phyloP scores from a whole-genome alignment of 2,888 invertebrate genomes.

The Steinernema carpocapsae region DNA sequence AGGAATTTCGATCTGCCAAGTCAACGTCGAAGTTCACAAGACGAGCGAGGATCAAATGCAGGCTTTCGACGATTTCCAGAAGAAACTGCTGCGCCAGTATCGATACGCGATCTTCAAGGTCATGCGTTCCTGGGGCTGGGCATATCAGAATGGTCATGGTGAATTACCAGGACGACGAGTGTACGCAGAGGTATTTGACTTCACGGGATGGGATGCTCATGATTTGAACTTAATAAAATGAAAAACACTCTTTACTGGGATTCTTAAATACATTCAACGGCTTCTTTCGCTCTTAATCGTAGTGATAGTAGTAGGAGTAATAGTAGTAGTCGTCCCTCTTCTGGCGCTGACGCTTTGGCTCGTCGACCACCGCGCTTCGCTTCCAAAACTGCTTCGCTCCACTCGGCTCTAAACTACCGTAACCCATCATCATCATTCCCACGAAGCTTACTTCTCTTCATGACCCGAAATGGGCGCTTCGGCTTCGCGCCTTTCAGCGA shows the following conservation, averaged over 20 bases:
- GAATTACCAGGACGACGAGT: neutral
- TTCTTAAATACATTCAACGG: no score
- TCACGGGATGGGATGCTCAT: neutral
- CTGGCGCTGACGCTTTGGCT: neutral
- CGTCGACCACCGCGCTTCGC: neutral
- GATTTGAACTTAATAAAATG: neutral
- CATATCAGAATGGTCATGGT: slow-evolving; percentile 2
- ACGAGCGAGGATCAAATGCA: neutral
- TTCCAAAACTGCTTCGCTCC: neutral
- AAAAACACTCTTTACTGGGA: no score
- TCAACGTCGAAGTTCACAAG: slow-evolving; percentile 14
- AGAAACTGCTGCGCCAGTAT: neutral
- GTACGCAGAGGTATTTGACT: neutral
- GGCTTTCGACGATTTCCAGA: neutral
- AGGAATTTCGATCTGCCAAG: neutral
- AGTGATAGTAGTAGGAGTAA: slow-evolving; percentile 15
- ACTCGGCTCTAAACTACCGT: slow-evolving; percentile 4
- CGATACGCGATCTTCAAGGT: slow-evolving; percentile 5
- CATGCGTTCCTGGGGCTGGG: neutral
- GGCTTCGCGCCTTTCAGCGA: neutral
- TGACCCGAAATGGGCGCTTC: neutral
- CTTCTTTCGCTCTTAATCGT: neutral
- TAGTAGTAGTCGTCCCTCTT: slow-evolving; percentile 2
- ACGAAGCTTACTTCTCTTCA: neutral
- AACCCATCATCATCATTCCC: neutral